Evolutionary conservation across 1,140 invertebrate species (phyloP).

Genomic region (Helicoverpa armigera): DNA sequence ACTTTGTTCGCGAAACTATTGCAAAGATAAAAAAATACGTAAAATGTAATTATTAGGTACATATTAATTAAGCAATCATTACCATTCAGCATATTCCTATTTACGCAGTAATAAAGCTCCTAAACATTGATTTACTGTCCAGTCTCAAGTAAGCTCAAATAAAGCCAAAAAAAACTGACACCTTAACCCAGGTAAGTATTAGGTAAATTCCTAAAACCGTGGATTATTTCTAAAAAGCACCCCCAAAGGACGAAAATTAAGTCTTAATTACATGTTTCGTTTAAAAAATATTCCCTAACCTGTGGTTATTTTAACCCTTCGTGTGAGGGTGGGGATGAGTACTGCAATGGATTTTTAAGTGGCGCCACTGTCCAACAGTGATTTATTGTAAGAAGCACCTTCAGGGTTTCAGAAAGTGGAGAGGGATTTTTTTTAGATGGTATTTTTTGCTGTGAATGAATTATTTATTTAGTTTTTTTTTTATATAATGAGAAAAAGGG

Average conservation of each 20-base stretch:
- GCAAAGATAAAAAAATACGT: no score
- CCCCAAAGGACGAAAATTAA: conserved; percentile 50
- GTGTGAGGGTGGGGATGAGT: conserved; percentile 57
- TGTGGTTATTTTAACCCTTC: conserved; percentile 47
- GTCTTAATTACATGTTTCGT: conserved; percentile 44
- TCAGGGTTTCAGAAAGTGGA: conserved; percentile 53
- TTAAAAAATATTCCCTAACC: conserved; percentile 62
- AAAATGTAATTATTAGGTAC: no score
- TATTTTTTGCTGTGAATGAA: no score
- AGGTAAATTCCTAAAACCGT: background rate
- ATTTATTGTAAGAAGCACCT: conserved; percentile 76
- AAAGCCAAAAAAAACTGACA: background rate
- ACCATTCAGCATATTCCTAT: no score
- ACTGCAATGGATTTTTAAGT: conserved; percentile 74
- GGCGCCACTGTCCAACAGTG: conserved; percentile 64
- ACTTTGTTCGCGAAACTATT: no score
- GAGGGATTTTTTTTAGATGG: conserved; percentile 50
- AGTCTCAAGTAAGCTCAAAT: no score
- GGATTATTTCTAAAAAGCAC: conserved; percentile 39
- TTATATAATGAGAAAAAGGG: no score
- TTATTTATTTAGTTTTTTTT: no score
- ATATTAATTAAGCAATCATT: no score
- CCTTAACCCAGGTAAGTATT: background rate
- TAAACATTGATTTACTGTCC: no score
- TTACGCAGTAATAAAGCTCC: no score